Conservation (phyloP, 2,113 vertebrate genomes). For the Arenaria interpres region DNA sequence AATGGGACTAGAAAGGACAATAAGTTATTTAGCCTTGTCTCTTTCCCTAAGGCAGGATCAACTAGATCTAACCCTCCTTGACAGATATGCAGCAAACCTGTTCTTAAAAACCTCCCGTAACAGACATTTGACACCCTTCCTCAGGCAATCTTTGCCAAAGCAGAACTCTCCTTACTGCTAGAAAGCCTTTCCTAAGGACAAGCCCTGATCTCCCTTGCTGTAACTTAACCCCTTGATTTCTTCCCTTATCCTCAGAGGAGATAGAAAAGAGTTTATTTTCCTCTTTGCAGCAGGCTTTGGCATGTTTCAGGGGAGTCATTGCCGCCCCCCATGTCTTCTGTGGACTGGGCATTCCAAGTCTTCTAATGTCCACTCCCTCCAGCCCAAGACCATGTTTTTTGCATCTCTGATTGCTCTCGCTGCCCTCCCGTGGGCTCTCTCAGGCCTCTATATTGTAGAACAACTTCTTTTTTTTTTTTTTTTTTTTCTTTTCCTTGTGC, state of each 20-base stretch:
- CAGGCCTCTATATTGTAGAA: neutral
- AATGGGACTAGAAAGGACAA: neutral
- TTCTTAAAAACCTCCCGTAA: neutral
- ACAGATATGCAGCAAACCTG: slow-evolving; percentile 37
- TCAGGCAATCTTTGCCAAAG: neutral
- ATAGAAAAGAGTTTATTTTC: neutral
- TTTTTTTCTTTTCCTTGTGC: neutral
- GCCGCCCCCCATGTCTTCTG: neutral
- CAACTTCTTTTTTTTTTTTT: neutral
- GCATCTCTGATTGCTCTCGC: neutral
- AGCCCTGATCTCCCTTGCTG: neutral
- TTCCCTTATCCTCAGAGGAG: neutral
- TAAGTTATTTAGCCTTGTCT: neutral
- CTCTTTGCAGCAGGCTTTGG: neutral
- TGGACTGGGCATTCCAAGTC: neutral
- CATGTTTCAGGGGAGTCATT: neutral
- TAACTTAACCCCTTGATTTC: slow-evolving; percentile 1
- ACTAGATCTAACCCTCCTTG: slow-evolving; percentile 44
- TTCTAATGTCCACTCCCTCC: neutral
- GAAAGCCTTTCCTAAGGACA: neutral
- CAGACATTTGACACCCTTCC: slow-evolving; percentile 34
- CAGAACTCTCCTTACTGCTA: neutral
- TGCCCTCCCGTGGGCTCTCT: neutral
- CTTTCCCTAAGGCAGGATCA: slow-evolving; percentile 53
- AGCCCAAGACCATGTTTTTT: neutral